Evolutionary conservation across 2,888 invertebrate genomes (phyloP).

Genomic region (Tipula helvola): DNA sequence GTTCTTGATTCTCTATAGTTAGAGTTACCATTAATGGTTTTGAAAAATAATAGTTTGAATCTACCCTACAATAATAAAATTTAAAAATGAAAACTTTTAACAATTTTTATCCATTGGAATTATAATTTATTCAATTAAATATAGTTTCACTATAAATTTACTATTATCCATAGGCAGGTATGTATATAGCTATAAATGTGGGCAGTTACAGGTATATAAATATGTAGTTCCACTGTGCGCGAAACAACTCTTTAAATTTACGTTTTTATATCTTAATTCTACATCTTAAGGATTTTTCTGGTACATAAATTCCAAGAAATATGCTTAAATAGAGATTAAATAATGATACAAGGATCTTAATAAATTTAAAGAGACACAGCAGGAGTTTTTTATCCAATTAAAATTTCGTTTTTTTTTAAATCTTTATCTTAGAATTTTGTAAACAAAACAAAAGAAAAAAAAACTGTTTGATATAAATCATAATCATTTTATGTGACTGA

Average conservation of each 20-base stretch:
- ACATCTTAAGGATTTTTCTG: not conserved
- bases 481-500: not conserved
- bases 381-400: not conserved
- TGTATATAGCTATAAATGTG: not conserved
- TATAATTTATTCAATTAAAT: not conserved
- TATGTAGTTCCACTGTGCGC: not conserved
- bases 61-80: no score
- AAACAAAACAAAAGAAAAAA: not conserved
- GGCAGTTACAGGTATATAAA: not conserved
- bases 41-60: no score
- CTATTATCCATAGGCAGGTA: not conserved
- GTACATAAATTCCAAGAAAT: not conserved
- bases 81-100: no score
- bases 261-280: not conserved
- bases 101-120: not conserved
- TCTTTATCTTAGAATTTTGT: not conserved
- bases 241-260: not conserved
- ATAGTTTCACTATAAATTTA: not conserved
- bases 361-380: not conserved
- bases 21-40: no score
- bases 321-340: not conserved
- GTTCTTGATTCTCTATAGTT: no score
- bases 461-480: not conserved
- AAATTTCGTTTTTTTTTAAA: not conserved
- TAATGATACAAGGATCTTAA: not conserved